Base-by-base conservation (phyloP, 1,140 invertebrate species). In the Acyrthosiphon pisum region DNA sequence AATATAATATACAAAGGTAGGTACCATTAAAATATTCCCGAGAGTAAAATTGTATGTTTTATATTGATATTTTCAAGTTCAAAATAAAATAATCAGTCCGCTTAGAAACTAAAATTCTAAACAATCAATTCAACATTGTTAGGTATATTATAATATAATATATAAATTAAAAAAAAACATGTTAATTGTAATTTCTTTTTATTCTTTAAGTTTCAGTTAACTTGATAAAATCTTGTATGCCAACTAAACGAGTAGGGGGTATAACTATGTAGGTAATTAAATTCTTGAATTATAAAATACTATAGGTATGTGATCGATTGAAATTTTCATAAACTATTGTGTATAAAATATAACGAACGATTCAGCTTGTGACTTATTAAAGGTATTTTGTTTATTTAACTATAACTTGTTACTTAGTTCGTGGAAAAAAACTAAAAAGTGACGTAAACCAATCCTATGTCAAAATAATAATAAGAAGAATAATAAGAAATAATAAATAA, bases 1-100 rank as follows among this genome's bases (percentile, higher is more conserved):
- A 76, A n/a, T 76, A 76, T 76, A 76, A 76, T 76, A 76, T 76
- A 76, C 60, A 76, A 76, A 76, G 30, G 50, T 50, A 68, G 60
- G n/a, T 18, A 76, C n/a, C 30, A 76, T 76, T 76, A 76, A 76
- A 76, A 76, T 76, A 76, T 76, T 76, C 30, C 1, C 4, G 7
- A 20, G 14, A 76, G 30, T 76, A 76, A 76, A 76, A 76, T 76
- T n/a, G 1, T 18, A n/a, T 76, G 14, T 76, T 76, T 76, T 35
- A 76, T 0, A 76, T n/a, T 68, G 4, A n/a, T n/a, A n/a, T 68
- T n/a, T 68, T 68, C 30, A n/a, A n/a, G 11, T n/a, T 60, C 14
- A 76, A 76, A 68, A 50, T 20, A 41, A 60, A 46, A 46, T 46
- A 46, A 68, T n/a, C 30, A n/a, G n/a, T n/a, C n/a, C n/a, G n/a